phyloP scores from a whole-genome alignment of 2,113 vertebrate species.

The Gopherus evgoodei region DNA sequence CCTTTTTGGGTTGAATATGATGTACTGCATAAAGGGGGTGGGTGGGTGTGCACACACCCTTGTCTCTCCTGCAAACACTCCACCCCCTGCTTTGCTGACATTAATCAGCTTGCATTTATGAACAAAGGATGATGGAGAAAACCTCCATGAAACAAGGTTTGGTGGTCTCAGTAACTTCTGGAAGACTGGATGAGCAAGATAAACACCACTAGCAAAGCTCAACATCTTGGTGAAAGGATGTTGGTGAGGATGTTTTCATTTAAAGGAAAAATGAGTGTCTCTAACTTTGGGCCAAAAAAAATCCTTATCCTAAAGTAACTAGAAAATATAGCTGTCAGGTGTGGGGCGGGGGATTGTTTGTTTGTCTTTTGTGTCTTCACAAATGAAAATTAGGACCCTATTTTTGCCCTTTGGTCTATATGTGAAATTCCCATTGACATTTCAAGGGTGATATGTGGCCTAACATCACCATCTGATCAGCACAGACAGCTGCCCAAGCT shows the following conservation, averaged over 20 bases:
- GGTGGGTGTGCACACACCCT: constrained; percentile 37
- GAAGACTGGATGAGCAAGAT: not conserved
- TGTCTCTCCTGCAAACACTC: not conserved
- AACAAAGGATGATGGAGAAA: constrained; percentile 15
- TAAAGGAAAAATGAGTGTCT: not conserved
- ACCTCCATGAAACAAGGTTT: not conserved
- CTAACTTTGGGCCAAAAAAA: not conserved
- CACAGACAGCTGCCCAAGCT: not conserved
- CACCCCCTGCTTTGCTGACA: not conserved
- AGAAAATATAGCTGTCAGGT: not conserved
- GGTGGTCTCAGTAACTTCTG: not conserved
- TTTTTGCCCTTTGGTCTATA: not conserved
- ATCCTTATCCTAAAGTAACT: constrained; percentile 23
- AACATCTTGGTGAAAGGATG: not conserved
- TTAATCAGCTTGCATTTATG: not conserved
- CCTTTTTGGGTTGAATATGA: not conserved
- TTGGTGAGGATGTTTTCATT: not conserved
- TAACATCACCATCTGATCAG: not conserved
- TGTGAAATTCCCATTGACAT: not conserved
- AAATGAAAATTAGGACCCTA: not conserved
- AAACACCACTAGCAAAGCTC: not conserved
- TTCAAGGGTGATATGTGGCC: not conserved
- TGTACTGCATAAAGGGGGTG: constrained; percentile 12
- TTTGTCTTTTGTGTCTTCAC: not conserved
- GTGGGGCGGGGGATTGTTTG: not conserved